Percentiles rank a stretch among this genome's conserved stretches.
Evolutionary conservation across 35 echinoderm and acorn worm species (phyloP).

Genomic region (Lytechinus variegatus): DNA sequence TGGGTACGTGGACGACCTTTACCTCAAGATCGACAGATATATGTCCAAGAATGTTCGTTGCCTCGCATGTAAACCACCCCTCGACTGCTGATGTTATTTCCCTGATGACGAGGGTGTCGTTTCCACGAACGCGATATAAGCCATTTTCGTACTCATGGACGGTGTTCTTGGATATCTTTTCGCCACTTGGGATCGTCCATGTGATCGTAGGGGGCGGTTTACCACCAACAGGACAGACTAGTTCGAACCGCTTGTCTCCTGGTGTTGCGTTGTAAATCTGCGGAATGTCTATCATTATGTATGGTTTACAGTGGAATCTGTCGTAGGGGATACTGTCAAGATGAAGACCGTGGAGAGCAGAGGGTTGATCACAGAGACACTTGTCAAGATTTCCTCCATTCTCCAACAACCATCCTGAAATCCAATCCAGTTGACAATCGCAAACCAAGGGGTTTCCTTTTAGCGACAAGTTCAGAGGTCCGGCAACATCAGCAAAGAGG

Average conservation of each 20-base stretch:
- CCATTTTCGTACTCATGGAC: neutral
- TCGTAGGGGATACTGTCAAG: neutral
- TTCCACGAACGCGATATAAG: neutral
- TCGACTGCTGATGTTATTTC: neutral
- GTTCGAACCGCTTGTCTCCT: neutral
- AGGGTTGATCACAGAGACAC: neutral
- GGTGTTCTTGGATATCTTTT: neutral
- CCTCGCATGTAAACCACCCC: neutral
- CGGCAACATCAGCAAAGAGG: neutral
- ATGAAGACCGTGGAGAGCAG: neutral
- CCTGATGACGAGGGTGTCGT: neutral
- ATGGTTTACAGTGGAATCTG: neutral
- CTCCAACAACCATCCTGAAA: neutral
- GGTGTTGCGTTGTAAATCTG: neutral
- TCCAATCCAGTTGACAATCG: neutral
- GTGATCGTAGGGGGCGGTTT: neutral
- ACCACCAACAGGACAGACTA: neutral
- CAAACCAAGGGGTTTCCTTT: conserved; percentile 4
- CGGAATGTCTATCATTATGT: neutral
- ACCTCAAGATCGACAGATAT: neutral
- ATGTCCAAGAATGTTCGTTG: neutral
- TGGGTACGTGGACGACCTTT: no score
- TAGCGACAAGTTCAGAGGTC: neutral
- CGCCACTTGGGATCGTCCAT: neutral
- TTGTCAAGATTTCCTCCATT: neutral